Percentiles rank a stretch among this genome's conserved stretches.
phyloP scores from a whole-genome alignment of 2,113 vertebrate genomes.

The Heterotis niloticus region DNA sequence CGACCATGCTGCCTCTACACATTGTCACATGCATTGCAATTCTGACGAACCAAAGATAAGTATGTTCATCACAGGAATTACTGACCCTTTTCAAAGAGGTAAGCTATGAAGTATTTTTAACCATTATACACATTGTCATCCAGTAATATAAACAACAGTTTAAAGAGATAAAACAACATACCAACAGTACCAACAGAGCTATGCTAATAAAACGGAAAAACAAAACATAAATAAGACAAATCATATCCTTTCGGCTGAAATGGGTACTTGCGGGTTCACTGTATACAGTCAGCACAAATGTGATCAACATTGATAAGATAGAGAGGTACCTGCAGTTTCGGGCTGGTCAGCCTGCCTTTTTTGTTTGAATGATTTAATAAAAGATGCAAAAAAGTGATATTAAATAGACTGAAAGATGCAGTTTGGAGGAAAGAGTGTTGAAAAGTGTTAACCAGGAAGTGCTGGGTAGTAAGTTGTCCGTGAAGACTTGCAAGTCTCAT shows the following conservation, averaged over 20 bases:
- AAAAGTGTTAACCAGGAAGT: not conserved
- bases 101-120: slow-evolving; percentile 54
- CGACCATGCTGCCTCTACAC: slow-evolving; percentile 57
- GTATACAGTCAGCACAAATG: slow-evolving; percentile 13
- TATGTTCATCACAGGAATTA: slow-evolving; percentile 47
- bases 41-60: slow-evolving; percentile 53
- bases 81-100: slow-evolving; percentile 46
- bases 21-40: slow-evolving; percentile 55
- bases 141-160: slow-evolving; percentile 54
- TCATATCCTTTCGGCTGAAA: slow-evolving; percentile 35
- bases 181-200: slow-evolving; percentile 40
- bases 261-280: not conserved
- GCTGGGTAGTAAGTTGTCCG: not conserved
- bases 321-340: slow-evolving; percentile 14
- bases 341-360: slow-evolving; percentile 9
- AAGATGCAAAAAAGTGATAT: not conserved
- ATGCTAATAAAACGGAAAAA: slow-evolving; percentile 47
- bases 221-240: slow-evolving; percentile 41
- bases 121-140: slow-evolving; percentile 53
- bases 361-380: not conserved
- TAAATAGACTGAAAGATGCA: not conserved
- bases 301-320: not conserved
- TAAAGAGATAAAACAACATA: slow-evolving; percentile 53
- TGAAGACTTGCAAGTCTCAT: slow-evolving; percentile 2
- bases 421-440: not conserved